Conservation (phyloP, 2,888 invertebrate genomes). For the Phyto melanocephala region DNA sequence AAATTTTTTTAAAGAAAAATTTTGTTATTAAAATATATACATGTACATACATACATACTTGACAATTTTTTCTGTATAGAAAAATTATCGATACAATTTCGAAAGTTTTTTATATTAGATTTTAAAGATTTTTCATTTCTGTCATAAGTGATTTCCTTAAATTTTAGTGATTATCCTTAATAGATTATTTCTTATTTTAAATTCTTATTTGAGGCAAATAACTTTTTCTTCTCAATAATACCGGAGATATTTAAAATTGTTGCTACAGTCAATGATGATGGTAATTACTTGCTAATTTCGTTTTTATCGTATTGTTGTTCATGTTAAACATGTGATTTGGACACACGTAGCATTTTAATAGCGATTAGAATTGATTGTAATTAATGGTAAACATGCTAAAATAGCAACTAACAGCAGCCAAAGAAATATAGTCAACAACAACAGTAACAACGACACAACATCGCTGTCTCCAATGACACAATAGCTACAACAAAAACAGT, state of each 20-base stretch:
- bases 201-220: neutral
- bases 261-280: conserved; percentile 12
- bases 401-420: conserved; percentile 35
- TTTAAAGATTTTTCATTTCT: no score
- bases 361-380: conserved; percentile 77
- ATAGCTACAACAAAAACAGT: conserved; percentile 8
- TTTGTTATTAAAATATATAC: no score
- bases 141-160: no score
- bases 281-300: conserved; percentile 30
- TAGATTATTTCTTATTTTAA: no score
- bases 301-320: conserved; percentile 67
- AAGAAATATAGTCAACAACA: conserved; percentile 16
- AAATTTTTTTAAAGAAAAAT: no score
- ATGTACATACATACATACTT: no score
- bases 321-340: conserved; percentile 69
- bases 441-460: neutral
- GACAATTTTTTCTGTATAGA: no score
- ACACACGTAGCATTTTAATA: conserved; percentile 70
- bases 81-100: no score
- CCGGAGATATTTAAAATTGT: conserved; percentile 23
- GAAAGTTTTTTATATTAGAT: no score
- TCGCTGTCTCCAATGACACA: conserved; percentile 6
- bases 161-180: no score
- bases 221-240: neutral
- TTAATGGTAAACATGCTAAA: conserved; percentile 69